These are phyloP conservation scores for Orthosia gracilis DNA, from an alignment of 2,888 invertebrate species.

Conservation along the genomic window DNA sequence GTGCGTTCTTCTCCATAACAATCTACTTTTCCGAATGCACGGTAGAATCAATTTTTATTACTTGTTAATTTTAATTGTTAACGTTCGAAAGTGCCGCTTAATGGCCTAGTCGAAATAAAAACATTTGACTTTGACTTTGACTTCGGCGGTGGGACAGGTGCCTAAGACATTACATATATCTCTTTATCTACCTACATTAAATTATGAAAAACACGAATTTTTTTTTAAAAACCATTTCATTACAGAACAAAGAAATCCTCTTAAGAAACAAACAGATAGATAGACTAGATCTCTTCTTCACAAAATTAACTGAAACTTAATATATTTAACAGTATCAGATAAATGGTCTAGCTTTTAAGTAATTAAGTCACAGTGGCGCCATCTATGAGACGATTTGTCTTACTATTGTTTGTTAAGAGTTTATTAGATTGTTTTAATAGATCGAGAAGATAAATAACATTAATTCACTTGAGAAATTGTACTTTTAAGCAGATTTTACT, in stretches of 20 bases:
- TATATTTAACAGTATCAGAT: constrained; percentile 49
- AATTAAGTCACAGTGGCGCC: constrained; percentile 41
- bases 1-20: too few species aligned
- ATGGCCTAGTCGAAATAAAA: too few species aligned
- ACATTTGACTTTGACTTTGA: too few species aligned
- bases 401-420: constrained; percentile 49
- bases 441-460: not conserved
- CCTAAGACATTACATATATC: too few species aligned
- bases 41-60: too few species aligned
- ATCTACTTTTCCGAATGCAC: too few species aligned
- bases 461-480: not conserved
- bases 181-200: not conserved
- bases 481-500: not conserved
- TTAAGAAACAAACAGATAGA: constrained; percentile 33
- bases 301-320: constrained; percentile 43
- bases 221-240: constrained; percentile 17
- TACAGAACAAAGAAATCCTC: constrained; percentile 23
- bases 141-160: too few species aligned
- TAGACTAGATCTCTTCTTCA: too few species aligned
- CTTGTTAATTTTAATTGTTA: too few species aligned
- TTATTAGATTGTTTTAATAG: constrained; percentile 17
- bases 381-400: constrained; percentile 46
- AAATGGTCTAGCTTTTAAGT: constrained; percentile 44
- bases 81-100: too few species aligned
- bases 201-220: not conserved